Percentiles rank a stretch among this genome's conserved stretches.
Conservation (phyloP, 2,888 invertebrate genomes). For the Drosophila ustulata region DNA sequence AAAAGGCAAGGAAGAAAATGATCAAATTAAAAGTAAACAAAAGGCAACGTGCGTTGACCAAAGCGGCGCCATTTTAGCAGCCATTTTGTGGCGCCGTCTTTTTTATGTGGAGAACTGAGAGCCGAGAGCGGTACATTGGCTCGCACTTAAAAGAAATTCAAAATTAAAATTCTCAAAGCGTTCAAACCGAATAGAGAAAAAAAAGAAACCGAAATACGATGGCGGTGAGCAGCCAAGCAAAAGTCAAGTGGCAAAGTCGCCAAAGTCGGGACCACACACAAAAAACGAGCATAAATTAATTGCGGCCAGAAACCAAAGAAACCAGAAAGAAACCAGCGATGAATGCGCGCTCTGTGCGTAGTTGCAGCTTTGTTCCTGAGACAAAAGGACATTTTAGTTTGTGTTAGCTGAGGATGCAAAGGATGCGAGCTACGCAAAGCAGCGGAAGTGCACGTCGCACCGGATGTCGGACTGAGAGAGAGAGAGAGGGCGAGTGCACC, state of each 20-base stretch:
- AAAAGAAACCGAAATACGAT: slow-evolving; percentile 41
- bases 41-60: slow-evolving; percentile 74
- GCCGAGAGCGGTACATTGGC: slow-evolving; percentile 18
- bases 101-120: slow-evolving; percentile 34
- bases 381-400: slow-evolving; percentile 60
- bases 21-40: slow-evolving; percentile 82
- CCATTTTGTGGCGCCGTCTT: slow-evolving; percentile 58
- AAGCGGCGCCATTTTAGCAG: slow-evolving; percentile 71
- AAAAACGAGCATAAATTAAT: slow-evolving; percentile 76
- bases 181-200: slow-evolving; percentile 38
- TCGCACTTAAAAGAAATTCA: slow-evolving; percentile 58
- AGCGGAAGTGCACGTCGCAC: slow-evolving; percentile 78
- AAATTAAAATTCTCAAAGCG: slow-evolving; percentile 78
- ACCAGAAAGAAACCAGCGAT: slow-evolving; percentile 26
- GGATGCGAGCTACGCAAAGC: slow-evolving; percentile 61
- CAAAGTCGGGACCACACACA: slow-evolving; percentile 38
- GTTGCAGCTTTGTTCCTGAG: slow-evolving; percentile 46
- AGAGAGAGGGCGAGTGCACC: slow-evolving; percentile 2
- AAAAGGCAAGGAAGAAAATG: slow-evolving; percentile 42
- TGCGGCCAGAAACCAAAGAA: slow-evolving; percentile 55
- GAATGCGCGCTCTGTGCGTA: slow-evolving; percentile 23
- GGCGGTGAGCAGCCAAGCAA: slow-evolving; percentile 51
- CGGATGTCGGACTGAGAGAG: slow-evolving; percentile 53
- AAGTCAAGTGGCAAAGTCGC: slow-evolving; percentile 70
- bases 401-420: slow-evolving; percentile 49